Evolutionary conservation across 1,140 invertebrate genomes (phyloP).

Genomic region (Drosophila auraria): DNA sequence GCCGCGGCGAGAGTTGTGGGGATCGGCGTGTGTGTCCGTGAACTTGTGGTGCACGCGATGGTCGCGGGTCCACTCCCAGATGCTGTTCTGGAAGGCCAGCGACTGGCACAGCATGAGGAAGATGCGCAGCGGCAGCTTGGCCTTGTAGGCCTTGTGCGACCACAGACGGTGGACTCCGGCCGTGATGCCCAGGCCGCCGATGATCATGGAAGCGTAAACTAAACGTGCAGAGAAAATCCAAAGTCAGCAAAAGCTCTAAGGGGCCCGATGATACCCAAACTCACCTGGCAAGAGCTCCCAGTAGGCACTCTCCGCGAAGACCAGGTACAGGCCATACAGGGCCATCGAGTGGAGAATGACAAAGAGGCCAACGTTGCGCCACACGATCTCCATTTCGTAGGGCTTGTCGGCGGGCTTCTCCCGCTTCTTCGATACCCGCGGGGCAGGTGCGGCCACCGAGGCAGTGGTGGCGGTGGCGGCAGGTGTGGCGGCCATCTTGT

Average conservation of each 20-base stretch:
- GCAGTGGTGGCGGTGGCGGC: constrained; percentile 34
- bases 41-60: constrained; percentile 89
- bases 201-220: constrained; percentile 66
- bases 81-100: constrained; percentile 86
- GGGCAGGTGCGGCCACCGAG: constrained; percentile 14
- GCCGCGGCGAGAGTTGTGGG: constrained; percentile 88
- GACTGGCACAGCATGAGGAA: constrained; percentile 86
- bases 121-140: constrained; percentile 89
- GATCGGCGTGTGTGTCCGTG: constrained; percentile 89
- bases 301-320: constrained; percentile 87
- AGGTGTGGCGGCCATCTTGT: constrained; percentile 64
- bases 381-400: constrained; percentile 87
- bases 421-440: constrained; percentile 33
- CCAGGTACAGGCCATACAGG: constrained; percentile 89
- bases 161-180: constrained; percentile 94
- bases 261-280: constrained; percentile 48
- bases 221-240: background rate
- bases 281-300: constrained; percentile 88
- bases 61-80: constrained; percentile 87
- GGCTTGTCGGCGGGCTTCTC: constrained; percentile 43
- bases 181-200: constrained; percentile 89
- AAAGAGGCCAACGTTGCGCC: constrained; percentile 91
- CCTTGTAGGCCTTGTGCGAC: constrained; percentile 93
- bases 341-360: constrained; percentile 88
- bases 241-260: background rate